phyloP scores from a whole-genome alignment of 2,797 vertebrate species.

The Cottoperca gobio region DNA sequence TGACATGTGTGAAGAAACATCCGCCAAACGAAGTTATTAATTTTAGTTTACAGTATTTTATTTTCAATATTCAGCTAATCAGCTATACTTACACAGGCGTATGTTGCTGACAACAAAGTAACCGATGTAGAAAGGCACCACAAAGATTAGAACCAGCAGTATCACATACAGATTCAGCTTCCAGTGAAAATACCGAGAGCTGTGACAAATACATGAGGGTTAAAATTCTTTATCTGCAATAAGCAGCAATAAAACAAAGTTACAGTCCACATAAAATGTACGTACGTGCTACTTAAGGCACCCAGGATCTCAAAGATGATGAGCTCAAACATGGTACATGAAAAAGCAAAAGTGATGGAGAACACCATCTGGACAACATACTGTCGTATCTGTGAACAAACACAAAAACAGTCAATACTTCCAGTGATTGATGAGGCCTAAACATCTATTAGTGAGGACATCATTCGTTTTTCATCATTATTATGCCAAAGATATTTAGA shows the following conservation, averaged over 20 bases:
- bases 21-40: neutral
- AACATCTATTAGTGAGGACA: neutral
- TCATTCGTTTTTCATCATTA: too few species aligned
- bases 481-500: too few species aligned
- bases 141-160: slow-evolving; percentile 95
- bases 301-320: slow-evolving; percentile 99
- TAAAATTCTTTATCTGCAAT: neutral
- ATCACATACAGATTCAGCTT: slow-evolving; percentile 98
- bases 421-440: neutral
- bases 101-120: slow-evolving; percentile 99
- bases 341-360: slow-evolving; percentile 98
- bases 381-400: slow-evolving; percentile 90
- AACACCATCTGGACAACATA: slow-evolving; percentile 98
- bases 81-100: slow-evolving; percentile 90
- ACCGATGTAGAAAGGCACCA: slow-evolving; percentile 99
- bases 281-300: slow-evolving; percentile 94
- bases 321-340: slow-evolving; percentile 99
- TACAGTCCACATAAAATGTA: neutral
- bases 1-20: neutral
- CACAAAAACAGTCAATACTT: neutral
- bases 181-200: slow-evolving; percentile 99
- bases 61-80: neutral
- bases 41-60: neutral
- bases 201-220: slow-evolving; percentile 60
- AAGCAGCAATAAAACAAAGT: neutral